Base-by-base conservation (phyloP, 2,888 invertebrate species). In the Nemoura dubitans region DNA sequence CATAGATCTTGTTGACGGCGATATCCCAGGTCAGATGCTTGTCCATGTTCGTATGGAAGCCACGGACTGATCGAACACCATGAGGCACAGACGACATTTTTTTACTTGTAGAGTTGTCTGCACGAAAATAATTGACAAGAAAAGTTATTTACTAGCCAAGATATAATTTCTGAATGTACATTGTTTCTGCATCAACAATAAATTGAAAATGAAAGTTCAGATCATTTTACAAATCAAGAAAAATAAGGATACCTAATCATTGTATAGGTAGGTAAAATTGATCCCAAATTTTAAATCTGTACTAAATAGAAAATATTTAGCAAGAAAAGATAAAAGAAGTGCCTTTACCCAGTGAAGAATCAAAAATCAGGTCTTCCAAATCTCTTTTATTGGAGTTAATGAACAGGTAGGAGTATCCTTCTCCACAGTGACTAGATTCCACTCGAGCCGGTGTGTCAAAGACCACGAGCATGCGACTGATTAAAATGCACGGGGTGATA, bases 71-170 rank as follows among this genome's bases (percentile, higher is more conserved):
- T 91, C 95, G 96, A n/a, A 95, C 95, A 76, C 95, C 95, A 89
- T 96, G 96, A 0, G 96, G 96, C 89, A 96, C 93, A n/a, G 95
- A 93, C 85, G 96, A 93, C 96, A 96, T 96, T 80, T 90, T 92
- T 87, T 90, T 91, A 14, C 26, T 16, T 86, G 88, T 86, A 80
- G 92, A 91, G 89, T 93, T 93, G 88, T 90, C 93, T 93, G 90
- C 25, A 88, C 88, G n/a, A 30, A 27, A 81, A 10, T 28, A 5
- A 30, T 29, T 27, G 78, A 78, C 25, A 78, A n/a, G 10, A 25
- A 76, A 76, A 36, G 5, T 36, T 6, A 36, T 36, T 36, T 36
- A 36, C n/a, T 36, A 36, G 7, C 29, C 10, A 85, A 85, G 25
- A 26, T 0, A 21, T 81, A 26, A n/a, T 25, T 25, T 81, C 21